Evolutionary conservation across 2,113 vertebrate species (phyloP), one percentile per base, ranked within the genome.

Genomic region (Piaya cayana): DNA sequence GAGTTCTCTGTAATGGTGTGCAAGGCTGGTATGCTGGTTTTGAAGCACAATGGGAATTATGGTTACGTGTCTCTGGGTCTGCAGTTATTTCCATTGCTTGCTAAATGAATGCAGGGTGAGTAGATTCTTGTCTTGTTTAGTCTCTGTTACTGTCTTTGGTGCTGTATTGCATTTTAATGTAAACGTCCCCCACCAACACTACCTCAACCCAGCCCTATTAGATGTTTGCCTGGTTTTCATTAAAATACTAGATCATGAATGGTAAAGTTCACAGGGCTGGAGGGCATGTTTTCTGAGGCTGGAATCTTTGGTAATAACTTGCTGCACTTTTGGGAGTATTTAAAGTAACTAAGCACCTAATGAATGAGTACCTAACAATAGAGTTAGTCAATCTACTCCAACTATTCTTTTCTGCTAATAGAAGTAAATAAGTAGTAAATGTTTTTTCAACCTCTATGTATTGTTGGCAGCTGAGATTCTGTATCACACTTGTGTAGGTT

Each of bases 11-110:
- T 69, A 30, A 79, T 84, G 63, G 85, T 82, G 63, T 0, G 0
- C 32, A n/a, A 47, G 45, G 32, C 89, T 87, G 81, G 32, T 93
- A 75, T 82, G 67, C 45, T 67, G 27, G 14, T 91, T 68, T 95
- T 1, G 0, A 84, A 72, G 42, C 71, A 95, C 91, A 96, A 77
- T 88, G 63, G 71, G 71, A 95, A 80, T 95, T 80, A 93, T 45
- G 87, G 82, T 63, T 94, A 47, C 52, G 84, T 62, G 82, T 87
- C 82, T 80, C 78, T 90, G 59, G 56, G 82, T 59, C 71, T 72
- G 76, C 82, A 97, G 94, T 95, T 94, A 92, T 95, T 97, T 95
- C 94, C 91, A 82, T 93, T 96, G 92, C 63, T 93, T 91, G 63
- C 59, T 72, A 88, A 95, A 86, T 76, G 55, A 86, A 69, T 62